Evolutionary conservation across 2,797 vertebrate genomes (phyloP), one percentile per base, ranked within the genome.

Genomic region (Amblyopsis hoosieri): DNA sequence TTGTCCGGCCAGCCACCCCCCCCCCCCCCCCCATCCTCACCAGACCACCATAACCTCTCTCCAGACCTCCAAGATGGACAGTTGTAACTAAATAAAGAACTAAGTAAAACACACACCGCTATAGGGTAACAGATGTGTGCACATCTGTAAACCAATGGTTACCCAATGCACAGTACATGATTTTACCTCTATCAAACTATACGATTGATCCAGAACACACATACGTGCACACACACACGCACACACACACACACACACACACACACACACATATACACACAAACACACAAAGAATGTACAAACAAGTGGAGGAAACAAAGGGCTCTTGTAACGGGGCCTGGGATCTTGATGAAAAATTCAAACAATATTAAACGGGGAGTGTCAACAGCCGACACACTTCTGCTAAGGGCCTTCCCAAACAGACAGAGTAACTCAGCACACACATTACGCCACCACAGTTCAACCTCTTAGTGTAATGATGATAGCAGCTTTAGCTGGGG

Each of bases 371-470:
- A 94, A 94, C 89, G 91, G 93, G 92, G 91, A 94, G 94, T 94
- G 96, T 96, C 95, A 96, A 95, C 94, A 95, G 84, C 75, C 90
- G 91, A 91, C 94, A 94, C 89, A 91, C 95, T 96, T 91, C 90
- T 95, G 94, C 93, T 93, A 88, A 97, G 96, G 94, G 94, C 91
- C 94, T 90, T 96, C 96, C 33, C 94, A 96, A 97, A 97, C 93
- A 96, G 92, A 95, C 91, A 91, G 93, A 95, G 94, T 93, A 94
- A 93, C 93, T 95, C 91, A 87, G 94, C 93, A 94, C 95, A 95
- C 95, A 95, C 93, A 95, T 95, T 94, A 95, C 84, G 87, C 89
- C 75, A 88, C 91, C 75, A 86, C 88, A 89, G 89, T 91, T 86
- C 84, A 81, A 80, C 89, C 92, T 92, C 88, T 92, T 88, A 86